Evolutionary conservation across 2,888 invertebrate genomes (phyloP).

Genomic region (Melipona beecheii): DNA sequence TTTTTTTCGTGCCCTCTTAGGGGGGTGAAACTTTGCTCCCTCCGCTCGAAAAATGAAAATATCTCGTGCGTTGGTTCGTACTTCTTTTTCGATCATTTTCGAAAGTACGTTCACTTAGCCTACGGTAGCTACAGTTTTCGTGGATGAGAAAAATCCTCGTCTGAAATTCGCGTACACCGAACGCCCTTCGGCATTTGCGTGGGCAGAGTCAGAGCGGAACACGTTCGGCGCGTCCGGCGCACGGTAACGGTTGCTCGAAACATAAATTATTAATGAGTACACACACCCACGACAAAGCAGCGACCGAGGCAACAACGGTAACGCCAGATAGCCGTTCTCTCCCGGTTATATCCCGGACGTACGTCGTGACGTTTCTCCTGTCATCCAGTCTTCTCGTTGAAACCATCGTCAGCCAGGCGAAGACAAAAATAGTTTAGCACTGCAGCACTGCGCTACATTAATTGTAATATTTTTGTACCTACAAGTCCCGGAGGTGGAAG

Average conservation of each 20-base stretch:
- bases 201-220: constrained; percentile 62
- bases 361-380: not conserved
- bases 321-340: constrained; percentile 37
- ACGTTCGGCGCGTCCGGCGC: constrained; percentile 66
- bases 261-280: constrained; percentile 73
- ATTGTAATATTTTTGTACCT: too few species aligned
- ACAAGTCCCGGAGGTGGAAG: too few species aligned
- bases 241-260: constrained; percentile 67
- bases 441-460: too few species aligned
- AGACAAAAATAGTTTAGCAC: too few species aligned
- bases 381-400: too few species aligned
- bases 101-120: too few species aligned
- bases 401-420: too few species aligned
- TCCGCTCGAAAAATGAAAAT: not conserved
- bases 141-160: constrained; percentile 64
- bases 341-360: constrained; percentile 24
- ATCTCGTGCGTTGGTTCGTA: not conserved
- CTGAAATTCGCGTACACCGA: constrained; percentile 68
- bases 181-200: constrained; percentile 60
- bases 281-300: constrained; percentile 68
- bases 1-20: not conserved
- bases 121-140: constrained; percentile 12
- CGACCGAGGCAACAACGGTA: constrained; percentile 39
- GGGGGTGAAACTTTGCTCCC: not conserved
- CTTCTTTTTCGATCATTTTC: too few species aligned